Evolutionary conservation across 2,797 vertebrate species (phyloP), one percentile per base, ranked within the genome.

Genomic region (Pterois miles): DNA sequence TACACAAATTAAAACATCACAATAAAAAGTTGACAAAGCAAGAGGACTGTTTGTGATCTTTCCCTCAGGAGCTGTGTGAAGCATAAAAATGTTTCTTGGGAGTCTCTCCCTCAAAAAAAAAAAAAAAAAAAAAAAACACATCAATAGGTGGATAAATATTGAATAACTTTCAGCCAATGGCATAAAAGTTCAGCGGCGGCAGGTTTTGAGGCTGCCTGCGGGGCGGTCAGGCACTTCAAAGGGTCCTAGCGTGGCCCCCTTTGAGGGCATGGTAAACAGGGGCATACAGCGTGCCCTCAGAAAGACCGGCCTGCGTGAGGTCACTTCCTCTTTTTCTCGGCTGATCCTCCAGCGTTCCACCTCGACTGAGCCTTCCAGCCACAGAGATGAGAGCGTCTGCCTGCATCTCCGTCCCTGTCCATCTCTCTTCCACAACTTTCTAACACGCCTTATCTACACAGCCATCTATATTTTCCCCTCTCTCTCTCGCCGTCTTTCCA

Each of bases 121-220:
- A n/a, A n/a, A n/a, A n/a, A n/a, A n/a, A n/a, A 86, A 90, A 86
- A 91, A 89, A 76, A 87, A 85, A 93, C 88, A 93, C 90, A 92
- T 93, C 91, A 93, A 92, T 92, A 83, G 88, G 75, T 52, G 83
- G 80, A 93, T 94, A 87, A 94, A 93, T 93, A 93, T 92, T 93
- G 89, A 91, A 93, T 92, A 89, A 91, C 87, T 92, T 93, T 90
- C 83, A 89, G 86, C 92, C 92, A 94, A 93, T 92, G 84, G 88
- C 80, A 81, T 89, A 77, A 94, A 93, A 92, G 94, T 94, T 94
- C 92, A 93, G 83, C 73, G 31, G 91, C 80, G 81, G 90, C 83
- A 80, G 91, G 89, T 93, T 93, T 94, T 66, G 76, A 90, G 87
- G 90, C 87, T 84, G 91, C 90, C 93, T 82, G 88, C 81, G 74